Evolutionary conservation across 2,888 invertebrate species (phyloP).

Genomic region (Polymixis lichenea): DNA sequence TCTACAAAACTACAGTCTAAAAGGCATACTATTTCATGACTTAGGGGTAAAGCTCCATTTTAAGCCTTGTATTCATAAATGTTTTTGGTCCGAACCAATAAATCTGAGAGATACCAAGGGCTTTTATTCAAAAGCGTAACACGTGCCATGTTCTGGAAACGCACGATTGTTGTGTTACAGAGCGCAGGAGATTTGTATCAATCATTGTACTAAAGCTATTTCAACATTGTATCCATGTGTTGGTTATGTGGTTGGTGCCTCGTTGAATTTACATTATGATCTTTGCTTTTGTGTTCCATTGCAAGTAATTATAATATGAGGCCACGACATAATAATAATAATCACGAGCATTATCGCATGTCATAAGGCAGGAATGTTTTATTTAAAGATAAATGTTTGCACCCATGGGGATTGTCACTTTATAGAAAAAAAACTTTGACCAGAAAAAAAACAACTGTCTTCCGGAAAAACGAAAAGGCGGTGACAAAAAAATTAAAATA

Average conservation of each 20-base stretch:
- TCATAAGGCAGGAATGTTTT: neutral
- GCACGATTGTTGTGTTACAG: conserved; percentile 38
- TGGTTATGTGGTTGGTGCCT: neutral
- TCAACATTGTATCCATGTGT: conserved; percentile 18
- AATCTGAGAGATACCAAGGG: conserved; percentile 45
- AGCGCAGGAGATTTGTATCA: conserved; percentile 37
- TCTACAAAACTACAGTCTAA: too few relatives aligned
- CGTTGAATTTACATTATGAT: neutral
- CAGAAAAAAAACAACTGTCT: too few relatives aligned
- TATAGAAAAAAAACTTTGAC: too few relatives aligned
- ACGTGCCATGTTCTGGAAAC: conserved; percentile 30
- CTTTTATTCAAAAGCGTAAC: conserved; percentile 39
- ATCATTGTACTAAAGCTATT: conserved; percentile 46
- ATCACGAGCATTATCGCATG: neutral
- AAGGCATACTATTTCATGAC: too few relatives aligned
- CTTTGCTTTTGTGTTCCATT: conserved; percentile 9
- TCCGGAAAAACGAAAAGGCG: too few relatives aligned
- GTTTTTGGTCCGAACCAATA: conserved; percentile 44
- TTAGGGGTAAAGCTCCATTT: neutral
- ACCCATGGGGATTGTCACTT: neutral
- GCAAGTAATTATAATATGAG: neutral
- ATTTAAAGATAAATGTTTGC: neutral
- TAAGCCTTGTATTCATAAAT: conserved; percentile 17
- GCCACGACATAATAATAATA: too few relatives aligned
- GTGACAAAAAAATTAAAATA: too few relatives aligned